These are phyloP conservation scores for Palythoa grandiflora DNA, from an alignment of 92 coral and sea anemone genomes.

Conservation along the genomic window DNA sequence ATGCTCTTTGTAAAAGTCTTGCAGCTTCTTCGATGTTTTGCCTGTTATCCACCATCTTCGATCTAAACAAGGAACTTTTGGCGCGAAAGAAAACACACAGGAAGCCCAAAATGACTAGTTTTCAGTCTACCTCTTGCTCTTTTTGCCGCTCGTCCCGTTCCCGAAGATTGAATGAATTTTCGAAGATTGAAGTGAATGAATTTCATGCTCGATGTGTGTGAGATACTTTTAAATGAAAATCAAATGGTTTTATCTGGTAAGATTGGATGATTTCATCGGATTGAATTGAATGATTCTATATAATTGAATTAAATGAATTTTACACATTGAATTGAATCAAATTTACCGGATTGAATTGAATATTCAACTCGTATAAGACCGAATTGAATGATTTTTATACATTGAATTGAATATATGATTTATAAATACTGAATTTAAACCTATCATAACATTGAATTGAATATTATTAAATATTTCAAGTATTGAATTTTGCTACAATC, in stretches of 20 bases:
- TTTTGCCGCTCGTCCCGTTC: too few species aligned
- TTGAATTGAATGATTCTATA: background rate
- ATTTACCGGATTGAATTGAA: conserved; percentile 1
- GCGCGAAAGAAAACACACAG: background rate
- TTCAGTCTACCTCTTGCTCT: too few species aligned
- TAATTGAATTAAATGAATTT: conserved; percentile 7
- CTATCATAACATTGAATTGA: conserved; percentile 9
- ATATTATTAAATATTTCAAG: conserved; percentile 18
- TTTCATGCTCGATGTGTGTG: too few species aligned
- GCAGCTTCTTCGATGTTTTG: conserved; percentile 54
- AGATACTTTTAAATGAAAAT: too few species aligned
- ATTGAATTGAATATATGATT: conserved; percentile 21
- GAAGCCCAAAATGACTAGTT: too few species aligned
- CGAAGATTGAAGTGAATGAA: too few species aligned
- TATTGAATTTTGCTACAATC: background rate
- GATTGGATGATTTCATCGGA: too few species aligned
- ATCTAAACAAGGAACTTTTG: conserved; percentile 7
- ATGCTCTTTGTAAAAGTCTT: conserved; percentile 56
- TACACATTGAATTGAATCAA: conserved; percentile 6
- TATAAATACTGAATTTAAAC: conserved; percentile 25
- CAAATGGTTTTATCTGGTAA: too few species aligned
- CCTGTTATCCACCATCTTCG: conserved; percentile 21
- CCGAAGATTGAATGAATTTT: too few species aligned
- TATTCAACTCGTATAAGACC: conserved; percentile 1
- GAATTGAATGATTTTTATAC: conserved; percentile 25